These are phyloP conservation scores for Chiloscyllium punctatum DNA, from an alignment of 2,797 vertebrate species.

Conservation along the genomic window DNA sequence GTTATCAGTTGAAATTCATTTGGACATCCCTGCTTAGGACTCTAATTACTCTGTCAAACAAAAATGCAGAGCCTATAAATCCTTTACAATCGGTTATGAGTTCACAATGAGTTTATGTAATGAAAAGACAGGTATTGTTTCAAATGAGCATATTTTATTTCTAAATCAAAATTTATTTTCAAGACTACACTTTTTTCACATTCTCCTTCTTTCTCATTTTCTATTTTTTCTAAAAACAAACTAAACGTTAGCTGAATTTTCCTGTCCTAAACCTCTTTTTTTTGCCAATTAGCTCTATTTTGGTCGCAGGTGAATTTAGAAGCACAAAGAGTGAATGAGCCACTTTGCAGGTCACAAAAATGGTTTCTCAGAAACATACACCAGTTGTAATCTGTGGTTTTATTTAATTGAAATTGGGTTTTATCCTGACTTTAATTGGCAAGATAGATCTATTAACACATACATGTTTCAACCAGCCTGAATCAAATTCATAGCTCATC, in stretches of 20 bases:
- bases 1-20: neutral
- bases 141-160: neutral
- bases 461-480: neutral
- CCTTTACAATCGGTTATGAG: neutral
- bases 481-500: neutral
- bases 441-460: neutral
- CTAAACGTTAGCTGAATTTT: neutral
- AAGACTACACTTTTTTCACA: neutral
- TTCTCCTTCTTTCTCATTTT: neutral
- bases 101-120: neutral
- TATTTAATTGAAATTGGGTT: neutral
- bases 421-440: neutral
- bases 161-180: neutral
- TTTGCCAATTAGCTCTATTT: neutral
- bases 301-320: neutral
- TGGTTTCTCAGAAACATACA: neutral
- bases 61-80: neutral
- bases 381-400: neutral
- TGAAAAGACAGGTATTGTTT: neutral
- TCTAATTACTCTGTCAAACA: slow-evolving; percentile 11
- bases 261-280: neutral
- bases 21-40: neutral
- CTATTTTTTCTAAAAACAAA: neutral
- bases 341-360: neutral
- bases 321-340: neutral